Conservation (phyloP, 2,888 invertebrate genomes). For the Cryptus armator region DNA sequence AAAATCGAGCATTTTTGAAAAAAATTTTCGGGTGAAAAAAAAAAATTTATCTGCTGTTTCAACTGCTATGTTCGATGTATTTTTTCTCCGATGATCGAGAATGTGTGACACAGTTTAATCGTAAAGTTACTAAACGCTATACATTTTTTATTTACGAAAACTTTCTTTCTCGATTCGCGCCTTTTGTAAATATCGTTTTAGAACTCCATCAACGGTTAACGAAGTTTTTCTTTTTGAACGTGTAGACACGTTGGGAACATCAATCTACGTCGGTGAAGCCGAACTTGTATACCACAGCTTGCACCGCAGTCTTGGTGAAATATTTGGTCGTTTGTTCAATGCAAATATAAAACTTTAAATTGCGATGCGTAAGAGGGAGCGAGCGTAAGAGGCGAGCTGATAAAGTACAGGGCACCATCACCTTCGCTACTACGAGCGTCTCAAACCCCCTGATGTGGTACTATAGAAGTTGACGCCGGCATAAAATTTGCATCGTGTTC, state of each 20-base stretch:
- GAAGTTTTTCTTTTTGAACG: conserved; percentile 2
- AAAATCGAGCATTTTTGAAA: too few species aligned
- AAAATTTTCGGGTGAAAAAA: too few species aligned
- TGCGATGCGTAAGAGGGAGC: conserved; percentile 1
- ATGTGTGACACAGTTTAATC: too few species aligned
- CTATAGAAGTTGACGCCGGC: not conserved
- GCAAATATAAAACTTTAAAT: conserved; percentile 38
- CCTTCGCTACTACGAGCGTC: not conserved
- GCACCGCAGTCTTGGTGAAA: not conserved
- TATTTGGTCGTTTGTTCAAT: conserved; percentile 35
- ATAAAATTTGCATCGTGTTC: not conserved
- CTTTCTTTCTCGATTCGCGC: not conserved
- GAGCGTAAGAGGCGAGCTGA: not conserved
- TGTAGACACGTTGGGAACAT: not conserved
- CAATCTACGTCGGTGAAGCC: not conserved
- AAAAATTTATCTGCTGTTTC: too few species aligned
- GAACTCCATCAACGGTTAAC: conserved; percentile 15
- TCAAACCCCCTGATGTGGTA: not conserved
- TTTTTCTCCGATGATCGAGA: too few species aligned
- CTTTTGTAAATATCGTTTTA: not conserved
- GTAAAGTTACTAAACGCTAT: not conserved
- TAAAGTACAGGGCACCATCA: conserved; percentile 1
- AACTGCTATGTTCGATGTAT: too few species aligned
- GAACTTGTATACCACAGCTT: not conserved
- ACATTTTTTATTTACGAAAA: not conserved